Evolutionary conservation across 2,888 invertebrate genomes (phyloP).

Genomic region (Meiosimyza decipiens): DNA sequence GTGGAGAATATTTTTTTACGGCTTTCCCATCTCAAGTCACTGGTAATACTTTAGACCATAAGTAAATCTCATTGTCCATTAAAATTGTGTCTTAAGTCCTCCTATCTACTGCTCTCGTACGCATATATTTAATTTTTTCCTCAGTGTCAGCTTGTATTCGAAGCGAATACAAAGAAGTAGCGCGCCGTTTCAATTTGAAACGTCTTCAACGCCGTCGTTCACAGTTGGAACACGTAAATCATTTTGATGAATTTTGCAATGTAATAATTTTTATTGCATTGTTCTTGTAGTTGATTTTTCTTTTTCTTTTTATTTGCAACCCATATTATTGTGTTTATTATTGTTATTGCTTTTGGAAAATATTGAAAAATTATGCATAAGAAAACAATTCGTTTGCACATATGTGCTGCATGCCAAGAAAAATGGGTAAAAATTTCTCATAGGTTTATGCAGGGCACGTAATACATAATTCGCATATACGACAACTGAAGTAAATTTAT

Average conservation of each 20-base stretch:
- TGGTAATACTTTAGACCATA: too few species aligned
- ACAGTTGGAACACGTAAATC: slow-evolving; percentile 24
- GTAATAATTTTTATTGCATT: slow-evolving; percentile 1
- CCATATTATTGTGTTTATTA: too few species aligned
- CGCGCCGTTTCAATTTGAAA: too few species aligned
- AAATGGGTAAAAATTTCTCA: background rate
- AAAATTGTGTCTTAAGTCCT: too few species aligned
- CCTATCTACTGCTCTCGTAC: too few species aligned
- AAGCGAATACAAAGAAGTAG: too few species aligned
- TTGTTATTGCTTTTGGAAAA: background rate
- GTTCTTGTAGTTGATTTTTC: background rate
- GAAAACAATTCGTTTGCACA: background rate
- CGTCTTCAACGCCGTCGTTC: background rate
- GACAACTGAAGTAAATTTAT: slow-evolving; percentile 22
- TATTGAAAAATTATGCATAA: background rate
- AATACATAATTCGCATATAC: background rate
- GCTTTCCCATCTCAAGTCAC: too few species aligned
- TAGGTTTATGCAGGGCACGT: slow-evolving; percentile 10
- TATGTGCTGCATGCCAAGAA: background rate
- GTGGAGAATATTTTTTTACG: too few species aligned
- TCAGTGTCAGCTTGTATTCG: too few species aligned
- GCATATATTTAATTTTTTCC: too few species aligned
- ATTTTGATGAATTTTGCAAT: slow-evolving; percentile 27
- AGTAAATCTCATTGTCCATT: too few species aligned
- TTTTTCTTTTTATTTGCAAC: background rate